Evolutionary conservation across 1,140 invertebrate genomes (phyloP).

Genomic region (Drosophila leontia): DNA sequence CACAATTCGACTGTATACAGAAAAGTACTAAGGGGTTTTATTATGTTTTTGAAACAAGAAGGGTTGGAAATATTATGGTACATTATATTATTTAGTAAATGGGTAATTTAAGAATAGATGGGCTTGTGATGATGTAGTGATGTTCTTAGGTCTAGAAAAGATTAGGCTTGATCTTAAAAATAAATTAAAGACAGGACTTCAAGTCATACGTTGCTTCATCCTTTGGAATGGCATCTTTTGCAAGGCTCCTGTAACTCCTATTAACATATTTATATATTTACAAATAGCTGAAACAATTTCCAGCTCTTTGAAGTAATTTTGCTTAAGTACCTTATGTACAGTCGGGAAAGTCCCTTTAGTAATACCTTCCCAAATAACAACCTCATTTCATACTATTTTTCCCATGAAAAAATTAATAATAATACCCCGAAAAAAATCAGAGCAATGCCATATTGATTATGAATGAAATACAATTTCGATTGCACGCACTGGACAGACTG

Average conservation of each 20-base stretch:
- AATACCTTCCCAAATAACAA: background rate
- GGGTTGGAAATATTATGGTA: too few relatives aligned
- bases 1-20: constrained; percentile 49
- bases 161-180: background rate
- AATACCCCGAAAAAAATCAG: constrained; percentile 52
- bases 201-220: background rate
- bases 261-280: background rate
- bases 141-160: background rate
- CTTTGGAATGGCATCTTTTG: too few relatives aligned
- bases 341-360: background rate
- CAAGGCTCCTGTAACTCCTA: background rate
- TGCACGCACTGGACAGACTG: constrained; percentile 11
- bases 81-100: background rate
- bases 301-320: background rate
- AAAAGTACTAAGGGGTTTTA: background rate
- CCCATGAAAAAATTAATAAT: background rate
- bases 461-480: constrained; percentile 48
- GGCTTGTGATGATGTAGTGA: background rate
- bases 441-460: constrained; percentile 58
- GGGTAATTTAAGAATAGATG: background rate
- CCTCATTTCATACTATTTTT: background rate
- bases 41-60: background rate
- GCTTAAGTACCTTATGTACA: background rate
- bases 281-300: background rate
- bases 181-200: background rate